phyloP scores from a whole-genome alignment of 2,113 vertebrate genomes.

The Thalassarche chlororhynchos region DNA sequence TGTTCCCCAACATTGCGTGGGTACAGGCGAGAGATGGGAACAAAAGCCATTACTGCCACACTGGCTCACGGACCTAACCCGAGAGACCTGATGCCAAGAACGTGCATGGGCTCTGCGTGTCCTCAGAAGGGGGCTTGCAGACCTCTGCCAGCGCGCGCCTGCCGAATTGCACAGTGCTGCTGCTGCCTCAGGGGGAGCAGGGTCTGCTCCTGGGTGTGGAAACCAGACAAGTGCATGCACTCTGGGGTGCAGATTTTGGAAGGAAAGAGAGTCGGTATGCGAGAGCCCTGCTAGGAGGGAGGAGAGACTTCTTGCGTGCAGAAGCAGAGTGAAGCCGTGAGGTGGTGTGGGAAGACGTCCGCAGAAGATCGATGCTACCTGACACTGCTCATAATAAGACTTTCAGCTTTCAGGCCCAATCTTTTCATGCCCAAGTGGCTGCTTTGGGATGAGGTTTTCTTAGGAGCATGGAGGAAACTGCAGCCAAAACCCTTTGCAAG shows the following conservation, averaged over 20 bases:
- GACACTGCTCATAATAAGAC: background rate
- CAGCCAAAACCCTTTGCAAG: background rate
- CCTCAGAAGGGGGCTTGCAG: background rate
- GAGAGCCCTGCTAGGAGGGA: background rate
- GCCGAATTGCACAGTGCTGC: background rate
- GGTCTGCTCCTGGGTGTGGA: background rate
- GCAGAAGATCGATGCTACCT: background rate
- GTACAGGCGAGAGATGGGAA: background rate
- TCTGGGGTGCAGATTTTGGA: background rate
- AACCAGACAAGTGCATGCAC: background rate
- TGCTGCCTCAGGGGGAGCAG: background rate
- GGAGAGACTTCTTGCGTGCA: background rate
- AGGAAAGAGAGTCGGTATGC: background rate
- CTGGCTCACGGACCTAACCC: background rate
- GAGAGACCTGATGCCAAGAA: background rate
- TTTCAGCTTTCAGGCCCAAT: background rate
- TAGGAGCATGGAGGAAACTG: background rate
- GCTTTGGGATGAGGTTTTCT: background rate
- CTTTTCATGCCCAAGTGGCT: background rate
- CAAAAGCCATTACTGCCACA: background rate
- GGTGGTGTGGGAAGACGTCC: background rate
- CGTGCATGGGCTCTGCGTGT: fast-evolving
- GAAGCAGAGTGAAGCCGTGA: background rate
- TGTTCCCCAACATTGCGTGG: background rate
- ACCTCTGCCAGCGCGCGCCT: background rate